These are phyloP conservation scores for Mellilla xanthometata DNA, from an alignment of 2,888 invertebrate species.

Conservation along the genomic window DNA sequence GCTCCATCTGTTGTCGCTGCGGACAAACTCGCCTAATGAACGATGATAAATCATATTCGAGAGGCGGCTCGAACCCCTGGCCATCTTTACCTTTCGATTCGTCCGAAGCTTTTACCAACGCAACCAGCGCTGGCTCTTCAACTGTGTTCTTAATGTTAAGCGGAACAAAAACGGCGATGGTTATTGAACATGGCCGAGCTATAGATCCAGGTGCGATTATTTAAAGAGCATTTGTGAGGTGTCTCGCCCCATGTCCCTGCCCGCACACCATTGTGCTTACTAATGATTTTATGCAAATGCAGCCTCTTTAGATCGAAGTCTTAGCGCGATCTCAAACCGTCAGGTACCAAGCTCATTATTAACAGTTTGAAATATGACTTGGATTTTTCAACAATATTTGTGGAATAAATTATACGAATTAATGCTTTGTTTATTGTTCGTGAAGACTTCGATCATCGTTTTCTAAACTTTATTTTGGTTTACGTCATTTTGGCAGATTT, in stretches of 20 bases:
- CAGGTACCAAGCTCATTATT: conserved; percentile 81
- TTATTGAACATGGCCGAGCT: conserved; percentile 13
- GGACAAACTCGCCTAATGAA: conserved; percentile 83
- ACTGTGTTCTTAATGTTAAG: background rate
- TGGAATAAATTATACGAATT: conserved; percentile 21
- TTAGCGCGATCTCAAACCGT: conserved; percentile 81
- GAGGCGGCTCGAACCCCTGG: conserved; percentile 70
- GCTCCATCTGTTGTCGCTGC: conserved; percentile 83
- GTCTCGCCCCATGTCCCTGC: conserved; percentile 77
- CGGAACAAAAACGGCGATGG: conserved; percentile 37
- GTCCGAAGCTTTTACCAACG: conserved; percentile 14
- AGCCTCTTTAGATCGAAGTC: conserved; percentile 82
- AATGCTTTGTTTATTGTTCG: conserved; percentile 14
- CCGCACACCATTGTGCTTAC: conserved; percentile 81
- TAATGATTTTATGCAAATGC: conserved; percentile 83
- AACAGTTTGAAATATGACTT: conserved; percentile 80
- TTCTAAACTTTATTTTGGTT: too few species aligned
- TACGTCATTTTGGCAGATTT: too few species aligned
- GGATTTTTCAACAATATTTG: conserved; percentile 64
- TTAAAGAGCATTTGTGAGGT: conserved; percentile 68
- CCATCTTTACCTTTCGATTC: conserved; percentile 54
- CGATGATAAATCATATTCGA: conserved; percentile 83
- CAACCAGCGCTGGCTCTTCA: conserved; percentile 45
- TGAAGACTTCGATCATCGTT: too few species aligned
- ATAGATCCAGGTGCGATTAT: conserved; percentile 45